A percentile compares a stretch with the other conserved stretches of the same genome.
These are phyloP conservation scores for Steatocranus sp. DNA, from an alignment of 2,797 vertebrate genomes.

Conservation along the genomic window DNA sequence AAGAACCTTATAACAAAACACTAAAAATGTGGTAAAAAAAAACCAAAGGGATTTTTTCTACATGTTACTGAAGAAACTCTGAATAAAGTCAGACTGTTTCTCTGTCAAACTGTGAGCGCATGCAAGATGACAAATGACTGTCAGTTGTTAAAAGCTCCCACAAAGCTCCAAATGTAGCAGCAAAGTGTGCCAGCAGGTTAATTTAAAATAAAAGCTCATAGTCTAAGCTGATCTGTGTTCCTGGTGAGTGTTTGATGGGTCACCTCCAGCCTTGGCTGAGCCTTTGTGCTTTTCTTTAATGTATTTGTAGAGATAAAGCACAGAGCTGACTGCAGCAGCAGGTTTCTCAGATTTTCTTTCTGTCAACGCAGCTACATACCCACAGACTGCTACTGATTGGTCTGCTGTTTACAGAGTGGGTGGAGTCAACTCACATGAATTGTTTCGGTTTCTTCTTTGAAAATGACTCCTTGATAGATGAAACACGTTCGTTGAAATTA, in stretches of 20 bases:
- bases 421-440: background rate
- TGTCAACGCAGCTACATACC: rapidly evolving
- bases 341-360: background rate
- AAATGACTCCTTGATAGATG: too few relatives aligned
- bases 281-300: rapidly evolving
- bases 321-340: background rate
- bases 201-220: background rate
- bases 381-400: rapidly evolving
- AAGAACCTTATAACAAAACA: rapidly evolving
- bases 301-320: background rate
- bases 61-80: background rate
- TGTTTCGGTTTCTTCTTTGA: rapidly evolving
- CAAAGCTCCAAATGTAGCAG: too few relatives aligned
- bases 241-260: background rate
- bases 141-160: background rate
- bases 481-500: background rate
- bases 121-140: rapidly evolving
- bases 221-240: rapidly evolving
- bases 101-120: background rate
- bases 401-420: background rate
- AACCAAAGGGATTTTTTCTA: background rate
- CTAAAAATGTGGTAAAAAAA: background rate
- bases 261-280: rapidly evolving
- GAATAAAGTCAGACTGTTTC: background rate
- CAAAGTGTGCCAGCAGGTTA: background rate